Percentiles rank a stretch among this genome's conserved stretches.
These are phyloP conservation scores for Gulo gulo DNA, from an alignment of 2,113 vertebrate genomes.

Conservation along the genomic window DNA sequence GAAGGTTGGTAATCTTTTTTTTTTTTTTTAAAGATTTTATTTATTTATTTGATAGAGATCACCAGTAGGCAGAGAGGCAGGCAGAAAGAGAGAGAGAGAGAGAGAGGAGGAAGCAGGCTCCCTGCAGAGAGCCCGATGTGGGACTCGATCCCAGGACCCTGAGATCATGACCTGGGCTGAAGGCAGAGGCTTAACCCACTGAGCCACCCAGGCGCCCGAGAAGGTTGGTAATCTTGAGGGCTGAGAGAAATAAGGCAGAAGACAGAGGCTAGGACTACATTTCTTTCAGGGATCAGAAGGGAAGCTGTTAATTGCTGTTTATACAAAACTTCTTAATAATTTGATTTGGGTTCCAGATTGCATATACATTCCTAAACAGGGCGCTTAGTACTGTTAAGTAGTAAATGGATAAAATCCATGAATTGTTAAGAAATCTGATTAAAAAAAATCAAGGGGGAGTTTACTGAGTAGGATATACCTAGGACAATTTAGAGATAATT, in stretches of 20 bases:
- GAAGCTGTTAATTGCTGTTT: background rate
- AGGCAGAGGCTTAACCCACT: too few relatives aligned
- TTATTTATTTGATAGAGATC: too few relatives aligned
- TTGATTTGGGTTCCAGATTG: background rate
- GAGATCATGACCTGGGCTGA: too few relatives aligned
- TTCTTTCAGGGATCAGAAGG: background rate
- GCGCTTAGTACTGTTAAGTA: background rate
- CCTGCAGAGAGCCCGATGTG: too few relatives aligned
- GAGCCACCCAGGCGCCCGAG: background rate
- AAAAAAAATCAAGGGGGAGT: background rate
- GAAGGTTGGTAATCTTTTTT: background rate
- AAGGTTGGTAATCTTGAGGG: background rate
- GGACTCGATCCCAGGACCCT: too few relatives aligned
- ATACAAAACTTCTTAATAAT: background rate
- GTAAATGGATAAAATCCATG: background rate
- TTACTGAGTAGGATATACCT: background rate
- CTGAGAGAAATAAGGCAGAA: background rate
- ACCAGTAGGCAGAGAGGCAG: too few relatives aligned
- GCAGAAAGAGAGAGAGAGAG: too few relatives aligned
- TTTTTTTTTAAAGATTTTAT: too few relatives aligned
- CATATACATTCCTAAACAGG: background rate
- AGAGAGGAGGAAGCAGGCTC: too few relatives aligned
- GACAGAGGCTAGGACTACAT: background rate
- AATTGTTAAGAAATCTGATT: background rate
- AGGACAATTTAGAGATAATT: background rate